Conservation (phyloP, 2,888 invertebrate species). For the Schizotus pectinicornis region DNA sequence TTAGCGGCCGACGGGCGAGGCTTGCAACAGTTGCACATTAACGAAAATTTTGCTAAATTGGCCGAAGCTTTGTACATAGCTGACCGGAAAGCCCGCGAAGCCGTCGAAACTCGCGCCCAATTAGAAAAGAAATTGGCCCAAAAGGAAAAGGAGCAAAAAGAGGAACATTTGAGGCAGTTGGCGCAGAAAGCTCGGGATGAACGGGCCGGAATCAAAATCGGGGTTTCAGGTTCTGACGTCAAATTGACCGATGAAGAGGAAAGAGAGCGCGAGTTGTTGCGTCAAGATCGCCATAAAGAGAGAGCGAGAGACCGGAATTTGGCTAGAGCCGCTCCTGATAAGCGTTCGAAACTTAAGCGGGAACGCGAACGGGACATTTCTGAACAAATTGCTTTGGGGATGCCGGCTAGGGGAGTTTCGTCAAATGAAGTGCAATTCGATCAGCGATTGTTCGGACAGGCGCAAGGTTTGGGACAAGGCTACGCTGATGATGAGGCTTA, state of each 20-base stretch:
- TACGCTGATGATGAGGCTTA: slow-evolving; percentile 98
- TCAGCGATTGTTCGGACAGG: slow-evolving; percentile 93
- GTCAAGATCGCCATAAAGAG: slow-evolving; percentile 90
- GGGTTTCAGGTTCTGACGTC: slow-evolving; percentile 30
- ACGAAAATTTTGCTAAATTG: slow-evolving; percentile 98
- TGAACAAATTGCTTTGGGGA: slow-evolving; percentile 96
- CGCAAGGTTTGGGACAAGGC: slow-evolving; percentile 85
- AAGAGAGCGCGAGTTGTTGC: slow-evolving; percentile 82
- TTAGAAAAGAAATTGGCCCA: slow-evolving; percentile 96
- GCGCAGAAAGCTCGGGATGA: slow-evolving; percentile 97
- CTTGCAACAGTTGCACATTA: slow-evolving; percentile 95
- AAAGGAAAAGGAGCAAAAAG: slow-evolving; percentile 97
- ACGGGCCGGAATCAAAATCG: slow-evolving; percentile 78
- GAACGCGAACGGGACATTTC: slow-evolving; percentile 97
- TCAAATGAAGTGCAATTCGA: slow-evolving; percentile 90
- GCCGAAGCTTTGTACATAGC: slow-evolving; percentile 98
- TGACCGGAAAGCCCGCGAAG: slow-evolving; percentile 93
- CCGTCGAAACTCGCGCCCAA: slow-evolving; percentile 95
- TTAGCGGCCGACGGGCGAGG: slow-evolving; percentile 98
- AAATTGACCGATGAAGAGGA: slow-evolving; percentile 66
- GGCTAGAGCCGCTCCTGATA: slow-evolving; percentile 92
- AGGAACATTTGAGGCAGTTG: slow-evolving; percentile 89
- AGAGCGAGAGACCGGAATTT: slow-evolving; percentile 92
- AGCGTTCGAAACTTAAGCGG: slow-evolving; percentile 84
- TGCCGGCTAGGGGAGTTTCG: slow-evolving; percentile 80